phyloP scores from a whole-genome alignment of 2,113 vertebrate species.

The Coracopsis vasa region DNA sequence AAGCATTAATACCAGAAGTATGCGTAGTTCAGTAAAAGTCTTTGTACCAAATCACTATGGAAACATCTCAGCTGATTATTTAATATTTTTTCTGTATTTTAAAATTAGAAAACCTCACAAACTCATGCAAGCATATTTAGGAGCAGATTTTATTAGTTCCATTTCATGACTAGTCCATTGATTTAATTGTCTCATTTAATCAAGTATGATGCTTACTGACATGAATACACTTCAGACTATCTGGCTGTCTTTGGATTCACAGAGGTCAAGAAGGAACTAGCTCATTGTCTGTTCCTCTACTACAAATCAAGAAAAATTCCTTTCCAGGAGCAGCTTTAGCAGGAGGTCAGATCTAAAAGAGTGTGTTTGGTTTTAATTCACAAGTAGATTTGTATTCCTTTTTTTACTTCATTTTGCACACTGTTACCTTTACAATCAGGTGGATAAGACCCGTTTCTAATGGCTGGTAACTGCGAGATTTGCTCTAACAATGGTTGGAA shows the following conservation, averaged over 20 bases:
- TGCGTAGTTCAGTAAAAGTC: background rate
- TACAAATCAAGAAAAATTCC: background rate
- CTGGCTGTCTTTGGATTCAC: background rate
- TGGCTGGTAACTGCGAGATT: background rate
- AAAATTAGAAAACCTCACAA: slow-evolving; percentile 28
- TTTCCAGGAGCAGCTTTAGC: background rate
- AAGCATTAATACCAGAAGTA: background rate
- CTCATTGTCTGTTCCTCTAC: background rate
- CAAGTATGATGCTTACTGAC: background rate
- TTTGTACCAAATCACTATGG: slow-evolving; percentile 34
- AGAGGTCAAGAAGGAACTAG: background rate
- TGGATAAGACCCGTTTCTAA: background rate
- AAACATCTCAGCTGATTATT: slow-evolving; percentile 26
- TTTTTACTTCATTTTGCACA: background rate
- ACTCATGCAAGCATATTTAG: background rate
- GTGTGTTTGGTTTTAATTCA: background rate
- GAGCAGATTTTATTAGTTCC: background rate
- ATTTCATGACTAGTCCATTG: background rate
- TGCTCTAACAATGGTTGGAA: background rate
- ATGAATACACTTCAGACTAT: background rate
- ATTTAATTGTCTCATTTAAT: background rate
- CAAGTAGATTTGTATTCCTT: background rate
- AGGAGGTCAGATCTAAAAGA: background rate
- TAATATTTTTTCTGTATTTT: slow-evolving; percentile 1
- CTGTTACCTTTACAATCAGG: background rate